Evolutionary conservation across 2,888 invertebrate species (phyloP), one percentile per base, ranked within the genome.

Genomic region (Drosophila lutescens): DNA sequence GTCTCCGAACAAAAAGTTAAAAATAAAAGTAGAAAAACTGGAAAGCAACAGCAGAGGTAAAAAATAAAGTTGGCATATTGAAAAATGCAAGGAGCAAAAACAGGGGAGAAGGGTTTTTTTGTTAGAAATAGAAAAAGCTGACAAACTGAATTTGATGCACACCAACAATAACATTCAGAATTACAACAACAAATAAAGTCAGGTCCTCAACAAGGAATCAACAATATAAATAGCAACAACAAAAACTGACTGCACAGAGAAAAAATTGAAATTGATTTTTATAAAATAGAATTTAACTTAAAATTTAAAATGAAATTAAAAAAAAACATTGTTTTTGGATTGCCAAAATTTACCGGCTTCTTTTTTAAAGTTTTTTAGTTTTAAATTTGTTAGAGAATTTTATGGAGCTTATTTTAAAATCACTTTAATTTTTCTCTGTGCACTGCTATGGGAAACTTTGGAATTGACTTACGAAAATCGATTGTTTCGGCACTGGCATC

Each of bases 381-480:
- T 20, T 3, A 26, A 26, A 26, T 26, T 26, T 26, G 5, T 26
- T 6, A 26, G 2, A 30, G 30, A 30, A 8, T 36, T 36, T n/a
- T 36, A 6, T 13, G 3, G 12, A 34, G 12, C 32, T 34, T 4
- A 9, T 10, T 12, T 4, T 5, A 34, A 34, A 34, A 12, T 12
- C 12, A 1, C 34, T 12, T 34, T 5, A 8, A 30, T 36, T 59
- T 49, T 34, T 59, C 34, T 43, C 23, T 9, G 41, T 63, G 34
- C 49, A 26, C 20, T 26, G 13, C 26, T 49, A 26, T 57, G 23
- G 62, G 20, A n/a, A 63, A 43, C 47, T 71, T 76, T 60, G 62
- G 67, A 78, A 87, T 82, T 77, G 83, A 91, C 90, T 90, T 90
- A 90, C 90, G 90, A 79, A 90, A 89, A 90, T 90, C 91, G 80